Evolutionary conservation across 2,888 invertebrate genomes (phyloP), one percentile per base, ranked within the genome.

Genomic region (Cecidostiba fungosa): DNA sequence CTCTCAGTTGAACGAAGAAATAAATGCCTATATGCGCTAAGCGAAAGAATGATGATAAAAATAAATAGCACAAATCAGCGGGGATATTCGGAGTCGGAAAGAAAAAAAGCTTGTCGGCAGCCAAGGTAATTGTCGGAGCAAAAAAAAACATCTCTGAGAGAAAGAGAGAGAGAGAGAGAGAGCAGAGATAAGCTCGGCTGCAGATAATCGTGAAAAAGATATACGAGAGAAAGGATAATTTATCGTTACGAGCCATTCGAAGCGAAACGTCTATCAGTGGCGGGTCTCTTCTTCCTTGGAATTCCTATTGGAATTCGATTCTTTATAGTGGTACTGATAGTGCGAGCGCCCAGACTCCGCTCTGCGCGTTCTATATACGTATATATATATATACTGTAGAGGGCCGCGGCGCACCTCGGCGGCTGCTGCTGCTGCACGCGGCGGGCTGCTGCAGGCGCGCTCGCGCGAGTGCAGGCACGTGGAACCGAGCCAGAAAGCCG

Each of bases 241-340:
- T 89, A 90, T 89, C 88, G 88, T 85, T 86, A 81, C 86, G 84
- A 87, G 86, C 82, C 88, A 88, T 87, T 79, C 74, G 88, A 86
- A 87, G 88, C 87, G 87, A 87, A 88, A 88, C 84, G 88, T 87
- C 88, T 86, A 87, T 88, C 88, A 89, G 88, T 79, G 89, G 88
- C 89, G 88, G 88, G 78, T 78, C 78, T 78, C 78, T 66, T 78
- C 78, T 78, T 87, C 85, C 88, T 89, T 84, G 85, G 87, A 88
- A 90, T 90, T 91, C 90, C 91, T 90, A 92, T 92, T 89, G 91
- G 89, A 91, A 91, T 91, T 89, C 91, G 91, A 92, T 92, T 91
- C 90, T 89, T 88, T 85, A 87, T 78, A 78, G 78, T 78, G 66
- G 78, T 80, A 85, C n/a, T n/a, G 87, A 87, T 88, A 83, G 73